Evolutionary conservation across 2,113 vertebrate species (phyloP).

Genomic region (Trogon melanurus): DNA sequence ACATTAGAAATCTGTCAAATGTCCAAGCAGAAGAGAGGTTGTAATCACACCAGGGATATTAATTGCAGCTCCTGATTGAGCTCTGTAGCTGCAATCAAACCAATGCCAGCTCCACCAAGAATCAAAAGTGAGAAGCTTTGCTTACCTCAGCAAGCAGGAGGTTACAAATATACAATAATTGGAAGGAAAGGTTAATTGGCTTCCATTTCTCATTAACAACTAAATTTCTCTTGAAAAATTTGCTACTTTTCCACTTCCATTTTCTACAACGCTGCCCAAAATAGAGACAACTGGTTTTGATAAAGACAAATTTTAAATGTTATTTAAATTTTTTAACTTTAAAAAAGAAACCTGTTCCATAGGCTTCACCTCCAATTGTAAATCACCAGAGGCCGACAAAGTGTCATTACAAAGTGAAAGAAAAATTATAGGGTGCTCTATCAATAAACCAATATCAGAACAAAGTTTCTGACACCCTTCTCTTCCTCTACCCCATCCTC

Average conservation of each 20-base stretch:
- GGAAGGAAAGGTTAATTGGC: not conserved
- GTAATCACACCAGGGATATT: not conserved
- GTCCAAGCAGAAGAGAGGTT: not conserved
- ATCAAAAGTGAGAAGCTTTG: not conserved
- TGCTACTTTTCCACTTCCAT: not conserved
- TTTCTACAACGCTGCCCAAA: not conserved
- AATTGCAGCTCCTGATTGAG: not conserved
- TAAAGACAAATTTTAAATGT: not conserved
- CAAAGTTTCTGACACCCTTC: not conserved
- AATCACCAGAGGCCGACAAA: not conserved
- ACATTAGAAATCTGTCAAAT: not conserved
- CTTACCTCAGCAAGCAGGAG: not conserved
- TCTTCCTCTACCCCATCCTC: not conserved
- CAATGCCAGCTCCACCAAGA: not conserved
- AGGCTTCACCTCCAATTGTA: not conserved
- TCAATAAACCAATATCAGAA: not conserved
- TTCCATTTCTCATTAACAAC: not conserved
- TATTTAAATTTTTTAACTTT: not conserved
- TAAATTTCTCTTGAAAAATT: not conserved
- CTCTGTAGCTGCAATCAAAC: not conserved
- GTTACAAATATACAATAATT: not conserved
- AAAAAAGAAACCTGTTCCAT: not conserved
- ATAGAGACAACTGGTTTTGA: not conserved
- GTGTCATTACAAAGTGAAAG: not conserved
- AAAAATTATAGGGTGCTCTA: not conserved